A percentile compares a stretch with the other conserved stretches of the same genome.
Conservation (phyloP, 2,797 vertebrate species). For the Antennarius maculatus region DNA sequence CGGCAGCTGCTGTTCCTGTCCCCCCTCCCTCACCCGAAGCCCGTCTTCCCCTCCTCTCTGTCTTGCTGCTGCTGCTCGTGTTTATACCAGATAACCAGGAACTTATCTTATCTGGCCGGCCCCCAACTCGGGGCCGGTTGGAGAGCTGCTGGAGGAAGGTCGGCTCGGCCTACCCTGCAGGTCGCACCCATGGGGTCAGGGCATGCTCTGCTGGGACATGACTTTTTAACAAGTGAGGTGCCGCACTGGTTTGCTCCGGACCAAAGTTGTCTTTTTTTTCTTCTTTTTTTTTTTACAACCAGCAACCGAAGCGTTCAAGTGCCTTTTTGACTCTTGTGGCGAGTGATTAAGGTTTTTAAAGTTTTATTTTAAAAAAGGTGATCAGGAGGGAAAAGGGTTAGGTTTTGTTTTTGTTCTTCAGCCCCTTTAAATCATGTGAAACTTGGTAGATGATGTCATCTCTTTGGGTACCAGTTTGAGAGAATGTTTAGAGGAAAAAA, state of each 20-base stretch:
- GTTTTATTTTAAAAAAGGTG: slow-evolving; percentile 28
- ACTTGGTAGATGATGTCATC: not conserved
- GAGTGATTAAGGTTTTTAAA: slow-evolving; percentile 43
- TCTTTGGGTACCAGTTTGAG: not conserved
- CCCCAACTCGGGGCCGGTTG: slow-evolving; percentile 24
- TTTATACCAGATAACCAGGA: slow-evolving; percentile 62
- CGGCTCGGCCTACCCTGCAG: slow-evolving; percentile 31
- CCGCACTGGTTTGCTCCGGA: slow-evolving; percentile 47
- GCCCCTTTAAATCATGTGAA: slow-evolving; percentile 17
- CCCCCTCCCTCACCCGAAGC: slow-evolving; percentile 2
- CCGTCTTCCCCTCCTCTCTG: not conserved
- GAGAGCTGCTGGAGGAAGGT: slow-evolving; percentile 27
- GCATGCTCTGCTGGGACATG: slow-evolving; percentile 29
- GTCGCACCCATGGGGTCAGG: slow-evolving; percentile 50
- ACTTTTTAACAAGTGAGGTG: slow-evolving; percentile 22
- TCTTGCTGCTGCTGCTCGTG: slow-evolving; percentile 21
- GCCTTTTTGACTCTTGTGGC: slow-evolving; percentile 54
- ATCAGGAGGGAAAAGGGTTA: slow-evolving; percentile 10
- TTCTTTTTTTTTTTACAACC: slow-evolving; percentile 30
- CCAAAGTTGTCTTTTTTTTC: slow-evolving; percentile 68
- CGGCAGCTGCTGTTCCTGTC: slow-evolving; percentile 20
- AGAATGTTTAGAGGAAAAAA: slow-evolving; percentile 5
- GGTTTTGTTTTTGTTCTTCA: not conserved
- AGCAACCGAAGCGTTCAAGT: slow-evolving; percentile 62
- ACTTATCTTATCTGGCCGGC: slow-evolving; percentile 65